Percentiles rank a stretch among this genome's conserved stretches.
Conservation (phyloP, 2,888 invertebrate genomes). For the Formica aserva region DNA sequence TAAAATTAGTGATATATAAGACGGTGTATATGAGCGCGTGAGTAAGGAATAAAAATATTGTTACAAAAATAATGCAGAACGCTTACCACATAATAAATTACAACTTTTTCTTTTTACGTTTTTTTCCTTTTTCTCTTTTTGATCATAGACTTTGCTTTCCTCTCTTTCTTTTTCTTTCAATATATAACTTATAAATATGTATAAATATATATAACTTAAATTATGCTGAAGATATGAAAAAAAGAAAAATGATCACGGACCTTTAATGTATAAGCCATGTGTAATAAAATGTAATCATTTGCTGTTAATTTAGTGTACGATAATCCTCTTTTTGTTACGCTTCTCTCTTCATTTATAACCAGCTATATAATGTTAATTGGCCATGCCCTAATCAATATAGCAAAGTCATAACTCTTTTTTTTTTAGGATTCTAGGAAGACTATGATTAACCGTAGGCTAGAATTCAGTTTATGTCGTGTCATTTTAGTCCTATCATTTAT, state of each 20-base stretch:
- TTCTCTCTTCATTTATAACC: conserved; percentile 47
- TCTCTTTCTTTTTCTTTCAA: conserved; percentile 42
- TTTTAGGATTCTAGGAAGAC: conserved; percentile 84
- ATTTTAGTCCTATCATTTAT: conserved; percentile 67
- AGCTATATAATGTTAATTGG: conserved; percentile 66
- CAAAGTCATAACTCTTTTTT: conserved; percentile 68
- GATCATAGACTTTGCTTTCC: conserved; percentile 45
- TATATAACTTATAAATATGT: conserved; percentile 40
- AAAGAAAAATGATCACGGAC: conserved; percentile 47
- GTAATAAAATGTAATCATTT: conserved; percentile 46
- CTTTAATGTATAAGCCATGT: conserved; percentile 56
- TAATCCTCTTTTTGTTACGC: conserved; percentile 41
- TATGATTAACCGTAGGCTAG: conserved; percentile 85
- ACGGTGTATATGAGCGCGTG: conserved; percentile 65
- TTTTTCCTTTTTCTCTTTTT: conserved; percentile 15
- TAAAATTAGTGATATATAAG: conserved; percentile 69
- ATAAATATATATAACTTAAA: conserved; percentile 71
- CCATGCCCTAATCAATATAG: conserved; percentile 75
- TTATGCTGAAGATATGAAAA: conserved; percentile 64
- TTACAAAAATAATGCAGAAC: conserved; percentile 76
- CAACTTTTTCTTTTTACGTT: conserved; percentile 46
- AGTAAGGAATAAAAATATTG: conserved; percentile 73
- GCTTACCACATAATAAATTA: conserved; percentile 65
- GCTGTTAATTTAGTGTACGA: conserved; percentile 45
- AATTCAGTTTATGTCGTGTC: conserved; percentile 75